A percentile compares a stretch with the other conserved stretches of the same genome.
These are phyloP conservation scores for Cladorhizidae sp. DNA, from an alignment of 37 sponge, comb jelly and placozoan genomes.

Conservation along the genomic window DNA sequence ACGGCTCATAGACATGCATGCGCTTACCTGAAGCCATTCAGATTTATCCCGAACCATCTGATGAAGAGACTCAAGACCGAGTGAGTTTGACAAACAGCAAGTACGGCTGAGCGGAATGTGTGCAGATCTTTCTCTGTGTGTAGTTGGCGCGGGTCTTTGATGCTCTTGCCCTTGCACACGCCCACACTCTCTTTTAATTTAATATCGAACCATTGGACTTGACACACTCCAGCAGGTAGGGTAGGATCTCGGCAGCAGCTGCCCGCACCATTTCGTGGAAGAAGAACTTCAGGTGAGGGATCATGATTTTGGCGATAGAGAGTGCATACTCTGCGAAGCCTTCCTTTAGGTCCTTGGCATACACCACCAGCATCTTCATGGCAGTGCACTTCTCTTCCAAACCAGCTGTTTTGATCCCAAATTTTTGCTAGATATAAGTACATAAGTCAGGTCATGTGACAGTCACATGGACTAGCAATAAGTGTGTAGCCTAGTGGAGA, in stretches of 20 bases:
- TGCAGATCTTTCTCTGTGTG: no score
- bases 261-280: slow-evolving; percentile 95
- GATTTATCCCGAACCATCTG: no score
- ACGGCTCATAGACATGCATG: no score
- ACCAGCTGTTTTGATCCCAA: slow-evolving; percentile 97
- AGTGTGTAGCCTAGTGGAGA: no score
- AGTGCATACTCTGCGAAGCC: slow-evolving; percentile 95
- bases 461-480: no score
- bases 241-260: slow-evolving; percentile 95
- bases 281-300: slow-evolving; percentile 91
- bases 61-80: no score
- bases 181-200: neutral
- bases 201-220: slow-evolving; percentile 73
- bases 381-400: slow-evolving; percentile 99
- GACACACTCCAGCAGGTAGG: slow-evolving; percentile 89
- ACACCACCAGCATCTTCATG: slow-evolving; percentile 99
- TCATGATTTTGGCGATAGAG: slow-evolving; percentile 86
- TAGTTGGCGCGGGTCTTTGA: no score
- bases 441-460: neutral
- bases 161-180: no score
- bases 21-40: no score
- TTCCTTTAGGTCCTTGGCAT: slow-evolving; percentile 95
- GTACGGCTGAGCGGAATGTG: no score
- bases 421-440: slow-evolving; percentile 74
- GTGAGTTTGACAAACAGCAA: no score